Percentiles rank a stretch among this genome's conserved stretches.
phyloP scores from a whole-genome alignment of 1,140 invertebrate species.

The Neuroterus valhalla region DNA sequence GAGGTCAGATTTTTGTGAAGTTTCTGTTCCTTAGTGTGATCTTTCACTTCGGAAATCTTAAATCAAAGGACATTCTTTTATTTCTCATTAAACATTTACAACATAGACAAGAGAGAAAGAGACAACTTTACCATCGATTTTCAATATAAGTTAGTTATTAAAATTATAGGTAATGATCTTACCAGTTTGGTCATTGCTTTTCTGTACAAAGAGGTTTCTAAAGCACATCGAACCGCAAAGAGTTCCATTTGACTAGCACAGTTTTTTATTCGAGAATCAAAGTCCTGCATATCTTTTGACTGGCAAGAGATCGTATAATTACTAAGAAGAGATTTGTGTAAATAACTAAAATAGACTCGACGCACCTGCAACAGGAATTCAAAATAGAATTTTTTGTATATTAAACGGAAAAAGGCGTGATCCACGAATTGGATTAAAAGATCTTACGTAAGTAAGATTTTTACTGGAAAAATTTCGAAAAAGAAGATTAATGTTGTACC shows the following conservation, averaged over 20 bases:
- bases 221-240: slow-evolving; percentile 17
- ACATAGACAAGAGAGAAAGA: too few relatives aligned
- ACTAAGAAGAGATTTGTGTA: slow-evolving; percentile 7
- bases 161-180: neutral
- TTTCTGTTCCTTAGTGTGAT: slow-evolving; percentile 53
- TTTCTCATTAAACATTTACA: too few relatives aligned
- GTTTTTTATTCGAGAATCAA: neutral
- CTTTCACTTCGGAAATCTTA: slow-evolving; percentile 61
- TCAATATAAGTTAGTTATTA: too few relatives aligned
- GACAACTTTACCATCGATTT: too few relatives aligned
- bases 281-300: neutral
- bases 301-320: slow-evolving; percentile 20
- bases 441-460: too few relatives aligned
- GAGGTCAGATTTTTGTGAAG: slow-evolving; percentile 55
- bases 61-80: neutral
- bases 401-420: too few relatives aligned
- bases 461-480: too few relatives aligned
- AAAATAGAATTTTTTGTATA: neutral
- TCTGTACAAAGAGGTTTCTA: slow-evolving; percentile 19
- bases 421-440: too few relatives aligned
- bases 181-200: slow-evolving; percentile 23
- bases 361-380: neutral
- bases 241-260: slow-evolving; percentile 29
- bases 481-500: too few relatives aligned
- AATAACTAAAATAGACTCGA: slow-evolving; percentile 10